Evolutionary conservation across 2,797 vertebrate species (phyloP).

Genomic region (Hyperoplus lanceolatus): DNA sequence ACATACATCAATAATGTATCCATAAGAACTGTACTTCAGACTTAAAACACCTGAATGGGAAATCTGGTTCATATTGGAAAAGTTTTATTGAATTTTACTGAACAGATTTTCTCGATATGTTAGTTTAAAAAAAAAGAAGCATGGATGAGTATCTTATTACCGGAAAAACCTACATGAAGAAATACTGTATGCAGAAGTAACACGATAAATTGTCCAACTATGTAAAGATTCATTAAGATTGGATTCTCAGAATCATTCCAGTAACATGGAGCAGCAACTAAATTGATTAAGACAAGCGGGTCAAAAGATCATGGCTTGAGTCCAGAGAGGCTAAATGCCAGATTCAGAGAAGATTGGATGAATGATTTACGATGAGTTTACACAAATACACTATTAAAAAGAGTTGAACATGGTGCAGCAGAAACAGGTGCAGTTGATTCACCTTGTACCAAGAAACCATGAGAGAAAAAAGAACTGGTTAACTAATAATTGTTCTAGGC

Average conservation of each 20-base stretch:
- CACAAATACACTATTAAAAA: neutral
- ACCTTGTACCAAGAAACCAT: neutral
- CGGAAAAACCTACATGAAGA: neutral
- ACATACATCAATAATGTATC: neutral
- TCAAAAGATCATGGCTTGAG: neutral
- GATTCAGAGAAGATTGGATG: neutral
- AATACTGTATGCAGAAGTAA: neutral
- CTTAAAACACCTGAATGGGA: neutral
- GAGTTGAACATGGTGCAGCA: neutral
- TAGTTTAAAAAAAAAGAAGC: neutral
- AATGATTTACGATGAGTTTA: constrained; percentile 6
- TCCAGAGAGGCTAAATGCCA: neutral
- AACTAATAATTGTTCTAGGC: constrained; percentile 25
- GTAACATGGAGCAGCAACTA: neutral
- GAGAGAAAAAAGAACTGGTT: constrained; percentile 7
- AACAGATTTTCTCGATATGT: neutral
- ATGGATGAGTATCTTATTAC: neutral
- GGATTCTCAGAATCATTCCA: neutral
- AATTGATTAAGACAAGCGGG: neutral
- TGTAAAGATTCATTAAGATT: neutral
- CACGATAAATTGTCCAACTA: neutral
- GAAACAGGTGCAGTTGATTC: constrained; percentile 6
- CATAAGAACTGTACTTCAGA: neutral
- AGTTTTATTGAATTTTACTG: neutral
- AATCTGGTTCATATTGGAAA: neutral